Evolutionary conservation across 2,113 vertebrate genomes (phyloP).

Genomic region (Spermophilus dauricus): DNA sequence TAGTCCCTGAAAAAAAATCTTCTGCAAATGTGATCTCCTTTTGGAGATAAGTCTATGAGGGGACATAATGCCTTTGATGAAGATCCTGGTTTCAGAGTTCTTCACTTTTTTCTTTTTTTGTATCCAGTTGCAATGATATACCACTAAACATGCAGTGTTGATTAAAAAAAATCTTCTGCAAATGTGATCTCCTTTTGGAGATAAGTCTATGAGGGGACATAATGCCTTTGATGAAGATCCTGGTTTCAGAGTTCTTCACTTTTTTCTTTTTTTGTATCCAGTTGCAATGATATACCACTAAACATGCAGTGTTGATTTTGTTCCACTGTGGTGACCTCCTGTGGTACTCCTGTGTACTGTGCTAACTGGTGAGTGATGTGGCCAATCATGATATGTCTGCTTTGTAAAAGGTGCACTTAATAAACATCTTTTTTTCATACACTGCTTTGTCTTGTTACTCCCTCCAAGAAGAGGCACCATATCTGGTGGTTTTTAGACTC

Average conservation of each 20-base stretch:
- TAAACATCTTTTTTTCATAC: slow-evolving; percentile 27
- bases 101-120: neutral
- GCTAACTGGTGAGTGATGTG: neutral
- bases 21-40: neutral
- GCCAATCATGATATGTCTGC: neutral
- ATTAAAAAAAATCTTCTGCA: too few relatives aligned
- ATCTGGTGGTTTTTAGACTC: neutral
- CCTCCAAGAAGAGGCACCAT: neutral
- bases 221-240: neutral
- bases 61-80: neutral
- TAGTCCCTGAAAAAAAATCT: neutral
- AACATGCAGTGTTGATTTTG: neutral
- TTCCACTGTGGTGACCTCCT: neutral
- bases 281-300: neutral
- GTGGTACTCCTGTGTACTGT: neutral
- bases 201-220: neutral
- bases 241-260: neutral
- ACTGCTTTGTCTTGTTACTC: neutral
- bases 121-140: neutral
- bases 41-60: neutral
- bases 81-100: neutral
- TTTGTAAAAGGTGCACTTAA: slow-evolving; percentile 46
- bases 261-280: neutral
- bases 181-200: neutral
- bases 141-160: neutral